phyloP scores from a whole-genome alignment of 1,140 invertebrate genomes.

The Delia radicum region DNA sequence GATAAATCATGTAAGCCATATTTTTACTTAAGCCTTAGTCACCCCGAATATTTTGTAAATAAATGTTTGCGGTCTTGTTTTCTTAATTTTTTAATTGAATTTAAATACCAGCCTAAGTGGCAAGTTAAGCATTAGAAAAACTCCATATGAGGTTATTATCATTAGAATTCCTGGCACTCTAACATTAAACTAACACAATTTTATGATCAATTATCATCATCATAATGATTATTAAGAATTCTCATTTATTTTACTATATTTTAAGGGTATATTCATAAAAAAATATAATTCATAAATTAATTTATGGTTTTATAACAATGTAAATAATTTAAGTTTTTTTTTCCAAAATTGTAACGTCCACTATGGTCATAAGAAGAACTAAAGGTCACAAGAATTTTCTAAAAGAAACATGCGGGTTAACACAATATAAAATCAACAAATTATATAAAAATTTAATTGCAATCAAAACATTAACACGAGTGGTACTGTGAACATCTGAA shows the following conservation, averaged over 20 bases:
- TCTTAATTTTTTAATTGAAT: background rate
- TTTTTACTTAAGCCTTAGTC: too few relatives aligned
- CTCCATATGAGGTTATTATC: background rate
- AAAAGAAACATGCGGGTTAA: background rate
- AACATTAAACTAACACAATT: background rate
- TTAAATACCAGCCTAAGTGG: background rate
- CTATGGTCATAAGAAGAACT: background rate
- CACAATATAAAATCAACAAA: background rate
- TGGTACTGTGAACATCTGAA: background rate
- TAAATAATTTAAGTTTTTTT: background rate
- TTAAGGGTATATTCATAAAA: conserved; percentile 10
- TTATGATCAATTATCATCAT: conserved; percentile 8
- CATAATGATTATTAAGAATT: background rate
- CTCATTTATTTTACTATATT: background rate
- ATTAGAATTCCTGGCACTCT: background rate
- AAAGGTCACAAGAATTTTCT: background rate
- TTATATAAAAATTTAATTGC: background rate
- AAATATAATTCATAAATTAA: background rate
- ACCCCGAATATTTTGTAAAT: background rate
- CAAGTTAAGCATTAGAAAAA: background rate
- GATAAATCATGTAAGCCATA: too few relatives aligned
- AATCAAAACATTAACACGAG: conserved; percentile 4
- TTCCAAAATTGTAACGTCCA: background rate
- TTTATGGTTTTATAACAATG: conserved; percentile 19
- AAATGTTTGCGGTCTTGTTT: background rate